A percentile compares a stretch with the other conserved stretches of the same genome.
Evolutionary conservation across 1,140 invertebrate genomes (phyloP).

Genomic region (Caenorhabditis tropicalis): DNA sequence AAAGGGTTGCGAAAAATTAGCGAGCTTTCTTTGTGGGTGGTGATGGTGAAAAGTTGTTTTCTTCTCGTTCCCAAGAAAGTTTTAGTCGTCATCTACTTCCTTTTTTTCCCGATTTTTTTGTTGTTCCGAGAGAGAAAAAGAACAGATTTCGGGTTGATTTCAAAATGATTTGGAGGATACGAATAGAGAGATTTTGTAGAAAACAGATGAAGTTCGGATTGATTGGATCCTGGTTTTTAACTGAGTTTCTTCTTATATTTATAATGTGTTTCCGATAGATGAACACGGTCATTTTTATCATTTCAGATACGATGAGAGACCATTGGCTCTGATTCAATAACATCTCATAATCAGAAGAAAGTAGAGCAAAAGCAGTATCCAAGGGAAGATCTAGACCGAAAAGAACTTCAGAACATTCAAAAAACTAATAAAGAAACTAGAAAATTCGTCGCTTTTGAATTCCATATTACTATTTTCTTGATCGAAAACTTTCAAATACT

Average conservation of each 20-base stretch:
- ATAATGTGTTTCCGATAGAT: no score
- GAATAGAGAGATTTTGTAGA: neutral
- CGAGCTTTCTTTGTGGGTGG: constrained; percentile 22
- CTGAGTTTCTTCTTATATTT: no score
- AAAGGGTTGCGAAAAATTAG: constrained; percentile 41
- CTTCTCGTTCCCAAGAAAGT: constrained; percentile 18
- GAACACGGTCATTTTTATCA: no score
- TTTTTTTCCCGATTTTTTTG: constrained; percentile 15
- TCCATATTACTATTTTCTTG: neutral
- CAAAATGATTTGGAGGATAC: neutral
- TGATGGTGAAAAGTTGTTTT: neutral
- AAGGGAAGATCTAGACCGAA: no score
- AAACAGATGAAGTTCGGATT: no score
- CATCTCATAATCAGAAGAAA: no score
- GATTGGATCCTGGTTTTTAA: no score
- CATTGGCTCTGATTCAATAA: no score
- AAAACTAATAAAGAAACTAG: no score
- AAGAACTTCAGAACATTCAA: no score
- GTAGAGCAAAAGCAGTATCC: no score
- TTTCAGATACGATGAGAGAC: no score
- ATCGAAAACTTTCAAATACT: neutral
- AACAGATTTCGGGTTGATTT: neutral
- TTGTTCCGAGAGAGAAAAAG: neutral
- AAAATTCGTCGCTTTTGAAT: neutral
- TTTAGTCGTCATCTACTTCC: constrained; percentile 31